A percentile compares a stretch with the other conserved stretches of the same genome.
phyloP scores from a whole-genome alignment of 2,888 invertebrate species.

The Brachyptera risi region DNA sequence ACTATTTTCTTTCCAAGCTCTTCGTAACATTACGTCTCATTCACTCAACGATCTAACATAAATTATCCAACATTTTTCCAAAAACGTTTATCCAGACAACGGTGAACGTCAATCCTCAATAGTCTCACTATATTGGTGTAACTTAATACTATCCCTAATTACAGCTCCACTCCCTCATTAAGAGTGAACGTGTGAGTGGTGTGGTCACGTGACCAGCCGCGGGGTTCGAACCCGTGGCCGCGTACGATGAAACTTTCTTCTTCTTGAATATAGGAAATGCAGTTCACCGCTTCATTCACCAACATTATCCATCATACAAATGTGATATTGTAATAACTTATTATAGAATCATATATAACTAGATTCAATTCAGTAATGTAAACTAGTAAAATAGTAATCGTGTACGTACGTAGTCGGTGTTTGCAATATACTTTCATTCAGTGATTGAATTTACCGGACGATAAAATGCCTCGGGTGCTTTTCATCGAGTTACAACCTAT shows the following conservation, averaged over 20 bases:
- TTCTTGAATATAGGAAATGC: conserved; percentile 4
- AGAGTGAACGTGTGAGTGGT: conserved; percentile 1
- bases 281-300: conserved; percentile 2
- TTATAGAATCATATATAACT: neutral
- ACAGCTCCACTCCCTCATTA: conserved; percentile 7
- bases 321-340: conserved; percentile 1
- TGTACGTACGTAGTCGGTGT: too few relatives aligned
- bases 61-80: too few relatives aligned
- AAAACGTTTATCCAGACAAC: too few relatives aligned
- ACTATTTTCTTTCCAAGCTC: too few relatives aligned
- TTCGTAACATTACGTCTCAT: too few relatives aligned
- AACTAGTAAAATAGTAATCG: too few relatives aligned
- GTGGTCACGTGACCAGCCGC: neutral
- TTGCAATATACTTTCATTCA: neutral
- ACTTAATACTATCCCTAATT: too few relatives aligned
- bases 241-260: conserved; percentile 1
- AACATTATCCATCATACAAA: too few relatives aligned
- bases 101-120: too few relatives aligned
- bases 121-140: too few relatives aligned
- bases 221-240: conserved; percentile 6
- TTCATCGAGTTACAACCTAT: neutral
- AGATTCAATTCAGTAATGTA: conserved; percentile 2
- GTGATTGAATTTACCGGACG: neutral
- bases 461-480: neutral
- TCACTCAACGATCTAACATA: too few relatives aligned